These are phyloP conservation scores for Chrysopa pallens DNA, from an alignment of 1,140 invertebrate genomes.

Conservation along the genomic window DNA sequence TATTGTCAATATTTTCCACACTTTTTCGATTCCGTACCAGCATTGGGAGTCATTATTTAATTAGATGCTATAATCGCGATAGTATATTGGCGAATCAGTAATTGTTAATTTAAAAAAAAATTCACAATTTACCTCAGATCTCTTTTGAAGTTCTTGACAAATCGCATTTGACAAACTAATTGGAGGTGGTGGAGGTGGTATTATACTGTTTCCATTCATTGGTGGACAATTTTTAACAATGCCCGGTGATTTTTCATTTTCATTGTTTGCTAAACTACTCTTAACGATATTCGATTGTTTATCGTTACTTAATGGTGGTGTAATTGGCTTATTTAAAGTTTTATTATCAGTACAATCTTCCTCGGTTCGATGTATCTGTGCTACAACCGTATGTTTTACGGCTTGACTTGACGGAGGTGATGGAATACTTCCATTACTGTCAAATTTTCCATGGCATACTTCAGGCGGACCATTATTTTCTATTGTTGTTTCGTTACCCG, in stretches of 20 bases:
- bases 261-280: slow-evolving; percentile 13
- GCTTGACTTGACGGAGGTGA: not conserved
- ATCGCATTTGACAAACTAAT: slow-evolving; percentile 33
- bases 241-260: too few relatives aligned
- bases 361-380: slow-evolving; percentile 35
- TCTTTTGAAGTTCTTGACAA: slow-evolving; percentile 39
- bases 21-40: too few relatives aligned
- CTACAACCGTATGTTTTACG: slow-evolving; percentile 37
- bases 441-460: slow-evolving; percentile 8
- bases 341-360: slow-evolving; percentile 10
- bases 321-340: slow-evolving; percentile 1
- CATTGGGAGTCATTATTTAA: too few relatives aligned
- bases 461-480: slow-evolving; percentile 28
- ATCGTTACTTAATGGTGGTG: slow-evolving; percentile 4
- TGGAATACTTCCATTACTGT: not conserved
- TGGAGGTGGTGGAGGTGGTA: slow-evolving; percentile 4
- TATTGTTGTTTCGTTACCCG: slow-evolving; percentile 44
- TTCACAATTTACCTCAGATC: slow-evolving; percentile 32
- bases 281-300: slow-evolving; percentile 16
- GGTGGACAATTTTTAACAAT: too few relatives aligned
- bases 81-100: too few relatives aligned
- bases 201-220: too few relatives aligned
- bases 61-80: too few relatives aligned
- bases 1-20: too few relatives aligned
- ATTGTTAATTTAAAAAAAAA: too few relatives aligned